Conservation (phyloP, 2,113 vertebrate species). For the Callipepla californica region DNA sequence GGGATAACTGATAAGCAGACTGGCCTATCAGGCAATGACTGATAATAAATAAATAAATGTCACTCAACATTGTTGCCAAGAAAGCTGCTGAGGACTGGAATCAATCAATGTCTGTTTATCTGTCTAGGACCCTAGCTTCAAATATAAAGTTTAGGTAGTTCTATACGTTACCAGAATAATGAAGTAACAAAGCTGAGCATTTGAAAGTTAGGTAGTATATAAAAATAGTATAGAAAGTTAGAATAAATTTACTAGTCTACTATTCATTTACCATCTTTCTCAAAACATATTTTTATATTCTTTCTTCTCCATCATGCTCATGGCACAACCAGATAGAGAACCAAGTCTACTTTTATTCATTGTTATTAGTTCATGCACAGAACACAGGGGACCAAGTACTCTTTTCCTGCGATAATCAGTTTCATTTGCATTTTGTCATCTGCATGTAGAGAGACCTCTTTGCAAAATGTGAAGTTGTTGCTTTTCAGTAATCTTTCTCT, state of each 20-base stretch:
- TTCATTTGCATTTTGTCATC: background rate
- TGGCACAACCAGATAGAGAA: background rate
- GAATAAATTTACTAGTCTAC: background rate
- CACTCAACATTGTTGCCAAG: slow-evolving; percentile 13
- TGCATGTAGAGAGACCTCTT: background rate
- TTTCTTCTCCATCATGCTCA: background rate
- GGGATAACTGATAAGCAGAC: slow-evolving; percentile 73
- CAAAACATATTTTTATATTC: background rate
- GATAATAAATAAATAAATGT: slow-evolving; percentile 43
- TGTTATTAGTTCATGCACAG: background rate
- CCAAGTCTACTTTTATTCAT: background rate
- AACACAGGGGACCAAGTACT: background rate
- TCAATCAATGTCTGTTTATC: slow-evolving; percentile 63
- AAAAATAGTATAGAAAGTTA: background rate
- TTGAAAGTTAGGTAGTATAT: background rate
- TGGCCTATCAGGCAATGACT: slow-evolving; percentile 71
- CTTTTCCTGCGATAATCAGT: background rate
- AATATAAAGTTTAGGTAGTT: slow-evolving; percentile 21
- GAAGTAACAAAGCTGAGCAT: background rate
- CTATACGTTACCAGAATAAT: background rate
- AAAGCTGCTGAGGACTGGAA: slow-evolving; percentile 40
- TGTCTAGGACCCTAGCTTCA: slow-evolving; percentile 27
- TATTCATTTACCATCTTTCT: slow-evolving; percentile 2
- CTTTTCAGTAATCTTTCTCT: background rate
- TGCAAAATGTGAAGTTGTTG: background rate